A percentile compares a stretch with the other conserved stretches of the same genome.
These are phyloP conservation scores for Polydesmus complanatus DNA, from an alignment of 2,888 invertebrate species.

Conservation along the genomic window DNA sequence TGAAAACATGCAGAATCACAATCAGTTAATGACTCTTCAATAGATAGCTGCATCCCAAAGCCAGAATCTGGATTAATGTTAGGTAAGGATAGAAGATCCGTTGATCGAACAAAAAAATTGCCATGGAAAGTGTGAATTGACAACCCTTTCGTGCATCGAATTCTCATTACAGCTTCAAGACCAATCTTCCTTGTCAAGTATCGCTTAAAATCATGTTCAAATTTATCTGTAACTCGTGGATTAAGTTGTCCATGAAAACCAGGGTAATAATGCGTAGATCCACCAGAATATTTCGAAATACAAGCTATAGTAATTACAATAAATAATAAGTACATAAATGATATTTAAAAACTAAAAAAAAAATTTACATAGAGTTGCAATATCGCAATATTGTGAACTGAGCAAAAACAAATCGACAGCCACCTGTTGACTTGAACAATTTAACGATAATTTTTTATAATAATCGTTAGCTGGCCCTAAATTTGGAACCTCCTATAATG, in stretches of 20 bases:
- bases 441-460: slow-evolving; percentile 87
- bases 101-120: slow-evolving; percentile 96
- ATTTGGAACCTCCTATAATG: slow-evolving; percentile 51
- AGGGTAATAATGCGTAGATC: slow-evolving; percentile 82
- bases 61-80: slow-evolving; percentile 97
- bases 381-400: slow-evolving; percentile 82
- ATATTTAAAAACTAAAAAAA: neutral
- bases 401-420: slow-evolving; percentile 90
- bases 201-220: slow-evolving; percentile 61
- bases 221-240: slow-evolving; percentile 52
- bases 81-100: slow-evolving; percentile 86
- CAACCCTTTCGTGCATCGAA: slow-evolving; percentile 76
- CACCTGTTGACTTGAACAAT: slow-evolving; percentile 91
- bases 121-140: slow-evolving; percentile 98
- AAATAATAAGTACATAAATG: neutral
- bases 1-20: slow-evolving; percentile 87
- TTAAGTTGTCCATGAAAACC: slow-evolving; percentile 58
- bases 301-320: slow-evolving; percentile 39
- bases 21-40: slow-evolving; percentile 79
- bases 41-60: slow-evolving; percentile 93
- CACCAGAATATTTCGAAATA: slow-evolving; percentile 88
- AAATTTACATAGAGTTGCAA: slow-evolving; percentile 78
- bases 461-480: slow-evolving; percentile 94
- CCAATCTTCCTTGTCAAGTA: slow-evolving; percentile 95
- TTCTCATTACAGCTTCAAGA: slow-evolving; percentile 96